Evolutionary conservation across 2,888 invertebrate genomes (phyloP), one percentile per base, ranked within the genome.

Genomic region (Brassicogethes aeneus): DNA sequence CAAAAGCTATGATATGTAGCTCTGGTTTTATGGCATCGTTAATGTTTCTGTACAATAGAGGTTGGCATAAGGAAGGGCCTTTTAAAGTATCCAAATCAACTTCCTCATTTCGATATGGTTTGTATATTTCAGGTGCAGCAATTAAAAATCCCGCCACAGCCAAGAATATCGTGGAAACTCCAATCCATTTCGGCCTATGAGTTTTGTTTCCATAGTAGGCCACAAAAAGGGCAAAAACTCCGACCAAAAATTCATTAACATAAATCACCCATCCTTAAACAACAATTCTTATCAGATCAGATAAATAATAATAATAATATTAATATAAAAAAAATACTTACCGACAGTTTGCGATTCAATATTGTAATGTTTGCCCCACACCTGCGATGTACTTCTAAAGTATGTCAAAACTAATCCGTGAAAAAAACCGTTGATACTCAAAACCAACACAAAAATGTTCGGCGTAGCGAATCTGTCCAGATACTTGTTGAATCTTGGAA

Each of bases 181-280:
- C 76, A 5, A 77, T 61, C 79, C 79, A 80, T 3, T 73, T 70
- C 15, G 72, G 70, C 40, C 76, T 69, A 56, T 79, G 78, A 29
- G 74, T 69, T 56, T 70, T 68, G 46, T 76, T 72, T 1, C 78
- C 77, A 72, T 73, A 77, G 52, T 76, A 76, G 3, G 77, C 70
- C 12, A 78, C 60, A 1, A 62, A 40, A 15, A 79, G 48, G 0
- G 75, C 77, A 29, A 76, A 62, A 2, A 75, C 15, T 2, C 74
- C 72, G 45, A 73, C 73, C 36, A 74, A 69, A 2, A 79, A 61
- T 31, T 76, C 75, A 44, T 74, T 72, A 35, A 68, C 61, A 3
- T 73, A 70, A 16, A 77, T 1, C 14, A 79, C 57, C 77, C 77
- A 79, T 55, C 76, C 80, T 80, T 52, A 10, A 68, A 68, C 45